A percentile compares a stretch with the other conserved stretches of the same genome.
Evolutionary conservation across 2,888 invertebrate species (phyloP).

Genomic region (Synergus umbraculus): DNA sequence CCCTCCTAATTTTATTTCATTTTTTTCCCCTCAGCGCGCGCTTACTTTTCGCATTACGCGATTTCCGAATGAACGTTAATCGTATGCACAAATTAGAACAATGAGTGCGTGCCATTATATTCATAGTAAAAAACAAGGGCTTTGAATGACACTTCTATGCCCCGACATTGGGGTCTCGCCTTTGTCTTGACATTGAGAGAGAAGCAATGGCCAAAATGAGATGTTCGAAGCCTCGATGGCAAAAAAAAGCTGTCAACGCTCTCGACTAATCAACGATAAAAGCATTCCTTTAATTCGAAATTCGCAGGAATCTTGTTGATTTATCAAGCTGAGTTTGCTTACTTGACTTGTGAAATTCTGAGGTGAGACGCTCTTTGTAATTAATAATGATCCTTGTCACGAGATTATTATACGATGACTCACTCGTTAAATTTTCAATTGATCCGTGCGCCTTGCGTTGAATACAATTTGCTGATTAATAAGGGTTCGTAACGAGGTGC

Average conservation of each 20-base stretch:
- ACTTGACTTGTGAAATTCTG: background rate
- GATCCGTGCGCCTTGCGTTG: slow-evolving; percentile 17
- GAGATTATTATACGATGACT: slow-evolving; percentile 31
- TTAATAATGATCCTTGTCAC: slow-evolving; percentile 23
- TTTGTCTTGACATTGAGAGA: slow-evolving; percentile 51
- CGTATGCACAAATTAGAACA: slow-evolving; percentile 77
- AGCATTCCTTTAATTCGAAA: slow-evolving; percentile 33
- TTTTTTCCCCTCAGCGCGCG: slow-evolving; percentile 44
- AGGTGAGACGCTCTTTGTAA: slow-evolving; percentile 20
- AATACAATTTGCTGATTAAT: slow-evolving; percentile 43
- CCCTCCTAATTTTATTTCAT: slow-evolving; percentile 49
- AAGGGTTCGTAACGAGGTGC: slow-evolving; percentile 55
- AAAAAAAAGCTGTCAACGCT: slow-evolving; percentile 28
- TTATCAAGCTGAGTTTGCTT: background rate
- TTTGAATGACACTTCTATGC: slow-evolving; percentile 72
- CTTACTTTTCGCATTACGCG: slow-evolving; percentile 50
- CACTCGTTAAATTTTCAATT: slow-evolving; percentile 41
- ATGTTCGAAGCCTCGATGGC: slow-evolving; percentile 38
- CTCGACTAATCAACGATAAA: slow-evolving; percentile 40
- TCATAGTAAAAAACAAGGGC: slow-evolving; percentile 66
- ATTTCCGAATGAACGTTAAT: slow-evolving; percentile 68
- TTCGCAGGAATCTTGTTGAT: background rate
- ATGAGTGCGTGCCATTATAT: slow-evolving; percentile 74
- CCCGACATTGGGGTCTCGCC: slow-evolving; percentile 54
- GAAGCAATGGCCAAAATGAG: slow-evolving; percentile 46